Evolutionary conservation across 2,888 invertebrate species (phyloP), one percentile per base, ranked within the genome.

Genomic region (Ichneumoninae sp.): DNA sequence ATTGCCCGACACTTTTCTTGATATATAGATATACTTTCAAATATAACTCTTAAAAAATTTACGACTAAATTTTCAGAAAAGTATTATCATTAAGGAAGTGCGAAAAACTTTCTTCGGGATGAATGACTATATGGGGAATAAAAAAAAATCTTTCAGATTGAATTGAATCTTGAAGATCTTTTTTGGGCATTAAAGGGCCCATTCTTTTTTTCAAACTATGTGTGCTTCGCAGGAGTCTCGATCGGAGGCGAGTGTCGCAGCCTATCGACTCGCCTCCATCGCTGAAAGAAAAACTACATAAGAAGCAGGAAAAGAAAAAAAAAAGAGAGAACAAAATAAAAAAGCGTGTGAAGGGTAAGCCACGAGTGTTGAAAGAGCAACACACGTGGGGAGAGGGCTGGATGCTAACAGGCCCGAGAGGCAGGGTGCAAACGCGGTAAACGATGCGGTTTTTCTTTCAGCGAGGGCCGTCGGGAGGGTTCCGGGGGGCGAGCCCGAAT

Each of bases 391-490:
- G 68, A 80, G 82, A 72, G 76, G 76, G 52, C 76, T 62, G 65
- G 70, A 69, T 76, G 71, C 68, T 79, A 52, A 50, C 57, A 36
- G 60, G 62, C 66, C 19, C n/a, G 66, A 80, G 86, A 83, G 80
- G 80, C 86, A 87, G 88, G 80, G 85, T 83, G 87, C 86, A 90
- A 89, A 89, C 88, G 86, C 88, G 89, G 90, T 91, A 92, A 93
- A 90, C 92, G 92, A 90, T 93, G 93, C 90, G 93, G 93, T 93
- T 93, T 85, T 85, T 91, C 92, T 92, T 93, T 93, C 91, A 92
- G 89, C 86, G 62, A 80, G 62, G 30, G 80, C 75, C 76, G 62
- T 68, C 84, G 85, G 87, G 44, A 13, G 44, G 3, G 44, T 47
- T 47, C 74, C 87, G 50, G 88, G 69, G 89, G 90, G 33, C 30